Evolutionary conservation across 2,797 vertebrate genomes (phyloP).

Genomic region (Neosalanx taihuensis): DNA sequence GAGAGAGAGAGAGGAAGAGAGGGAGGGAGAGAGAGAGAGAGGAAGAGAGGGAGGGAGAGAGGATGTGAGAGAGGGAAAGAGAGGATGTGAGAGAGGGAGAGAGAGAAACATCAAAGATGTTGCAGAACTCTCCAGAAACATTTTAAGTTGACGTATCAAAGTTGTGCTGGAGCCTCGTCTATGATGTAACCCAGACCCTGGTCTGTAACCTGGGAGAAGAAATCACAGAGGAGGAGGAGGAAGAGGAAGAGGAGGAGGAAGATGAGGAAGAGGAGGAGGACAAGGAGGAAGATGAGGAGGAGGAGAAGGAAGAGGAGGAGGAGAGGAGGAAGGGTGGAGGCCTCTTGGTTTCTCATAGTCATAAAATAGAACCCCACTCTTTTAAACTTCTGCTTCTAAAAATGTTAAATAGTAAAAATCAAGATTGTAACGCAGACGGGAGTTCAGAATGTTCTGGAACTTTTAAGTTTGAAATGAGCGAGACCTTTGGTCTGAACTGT

Average conservation of each 20-base stretch:
- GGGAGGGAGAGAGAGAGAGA: slow-evolving; percentile 9
- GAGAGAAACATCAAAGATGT: slow-evolving; percentile 22
- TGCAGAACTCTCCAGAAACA: background rate
- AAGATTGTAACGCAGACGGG: too few species aligned
- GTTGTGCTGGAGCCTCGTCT: background rate
- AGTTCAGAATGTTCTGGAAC: too few species aligned
- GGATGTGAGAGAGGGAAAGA: slow-evolving; percentile 31
- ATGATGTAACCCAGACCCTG: background rate
- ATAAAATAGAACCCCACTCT: background rate
- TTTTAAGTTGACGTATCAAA: background rate
- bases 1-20: too few species aligned
- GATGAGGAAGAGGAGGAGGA: too few species aligned
- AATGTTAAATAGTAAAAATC: background rate
- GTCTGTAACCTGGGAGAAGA: background rate
- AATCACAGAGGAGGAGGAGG: background rate
- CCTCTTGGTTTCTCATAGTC: background rate
- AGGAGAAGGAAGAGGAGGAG: background rate
- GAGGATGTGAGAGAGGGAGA: slow-evolving; percentile 22
- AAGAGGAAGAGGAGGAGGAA: too few species aligned
- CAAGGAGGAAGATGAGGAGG: too few species aligned
- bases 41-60: too few species aligned
- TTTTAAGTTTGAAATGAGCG: too few species aligned
- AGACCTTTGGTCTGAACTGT: background rate
- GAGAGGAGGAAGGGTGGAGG: background rate
- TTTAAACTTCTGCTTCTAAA: background rate